Evolutionary conservation across 2,113 vertebrate genomes (phyloP), one percentile per base, ranked within the genome.

Genomic region (Leucoraja erinaceus): DNA sequence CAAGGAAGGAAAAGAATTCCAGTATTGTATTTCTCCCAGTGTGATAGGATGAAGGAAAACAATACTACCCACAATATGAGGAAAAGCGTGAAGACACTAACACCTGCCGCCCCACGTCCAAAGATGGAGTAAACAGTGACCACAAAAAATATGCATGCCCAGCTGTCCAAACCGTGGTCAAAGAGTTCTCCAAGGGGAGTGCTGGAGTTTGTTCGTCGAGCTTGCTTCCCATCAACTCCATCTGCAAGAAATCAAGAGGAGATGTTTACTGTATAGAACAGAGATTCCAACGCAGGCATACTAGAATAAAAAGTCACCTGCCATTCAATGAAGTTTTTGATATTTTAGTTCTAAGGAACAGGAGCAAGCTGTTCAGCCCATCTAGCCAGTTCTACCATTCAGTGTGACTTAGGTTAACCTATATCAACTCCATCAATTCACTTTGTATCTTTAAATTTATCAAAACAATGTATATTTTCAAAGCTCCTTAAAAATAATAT

Each of bases 21-120:
- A 0, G 99, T 99, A 96, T 99, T 99, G 94, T 99, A 99, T 93
- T 99, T 99, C 96, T 99, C 99, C 99, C 99, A 99, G 95, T 99
- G 99, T 83, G 98, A 99, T 78, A 99, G 96, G 95, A 99, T 99
- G 96, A 99, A 99, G 54, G 99, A 99, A 94, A 99, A 99, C 93
- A 99, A 96, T 94, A 99, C 99, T 94, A 99, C 97, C 99, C 99
- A 99, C 0, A 99, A 95, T 93, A 99, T 97, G 94, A 97, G 96
- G 94, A 98, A 99, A 93, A 99, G 97, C 0, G 97, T 97, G 93
- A 95, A 94, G 94, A 99, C 98, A 25, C 95, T 95, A 94, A 99
- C 99, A 0, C 99, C 99, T 0, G 97, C 97, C 68, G 96, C 93
- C 0, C 97, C 98, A 0, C 98, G 97, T 77, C 99, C 99, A 38